These are phyloP conservation scores for Anas bernieri DNA, from an alignment of 2,797 vertebrate species.

Conservation along the genomic window DNA sequence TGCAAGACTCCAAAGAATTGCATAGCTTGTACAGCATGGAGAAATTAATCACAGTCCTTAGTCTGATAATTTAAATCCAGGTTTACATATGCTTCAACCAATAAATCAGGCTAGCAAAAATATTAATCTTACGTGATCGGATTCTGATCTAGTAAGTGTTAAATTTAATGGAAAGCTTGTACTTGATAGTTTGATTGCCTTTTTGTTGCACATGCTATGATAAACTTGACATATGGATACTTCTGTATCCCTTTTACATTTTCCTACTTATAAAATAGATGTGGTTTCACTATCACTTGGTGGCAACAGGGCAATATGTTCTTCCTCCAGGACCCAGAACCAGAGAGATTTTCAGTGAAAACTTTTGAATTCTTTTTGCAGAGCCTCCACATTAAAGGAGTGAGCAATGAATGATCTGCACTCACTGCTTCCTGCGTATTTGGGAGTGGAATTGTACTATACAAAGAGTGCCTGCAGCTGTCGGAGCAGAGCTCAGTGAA, in stretches of 20 bases:
- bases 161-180: not conserved
- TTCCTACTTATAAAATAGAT: fast-evolving
- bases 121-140: not conserved
- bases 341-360: constrained; percentile 40
- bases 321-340: not conserved
- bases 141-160: not conserved
- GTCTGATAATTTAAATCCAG: not conserved
- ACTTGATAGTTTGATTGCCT: not conserved
- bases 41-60: not conserved
- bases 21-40: not conserved
- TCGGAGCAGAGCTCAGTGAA: constrained; percentile 50
- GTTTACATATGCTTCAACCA: not conserved
- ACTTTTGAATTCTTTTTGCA: constrained; percentile 37
- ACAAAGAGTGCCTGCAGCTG: constrained; percentile 75
- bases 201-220: not conserved
- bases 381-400: not conserved
- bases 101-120: not conserved
- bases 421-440: not conserved
- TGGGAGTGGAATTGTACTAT: constrained; percentile 51
- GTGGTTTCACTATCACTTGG: not conserved
- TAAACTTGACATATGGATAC: not conserved
- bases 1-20: not conserved
- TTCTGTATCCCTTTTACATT: not conserved
- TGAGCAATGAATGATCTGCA: constrained; percentile 25
- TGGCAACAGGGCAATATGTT: not conserved